A percentile compares a stretch with the other conserved stretches of the same genome.
These are phyloP conservation scores for Leptobrachium leishanense DNA, from an alignment of 2,113 vertebrate species.

Conservation along the genomic window DNA sequence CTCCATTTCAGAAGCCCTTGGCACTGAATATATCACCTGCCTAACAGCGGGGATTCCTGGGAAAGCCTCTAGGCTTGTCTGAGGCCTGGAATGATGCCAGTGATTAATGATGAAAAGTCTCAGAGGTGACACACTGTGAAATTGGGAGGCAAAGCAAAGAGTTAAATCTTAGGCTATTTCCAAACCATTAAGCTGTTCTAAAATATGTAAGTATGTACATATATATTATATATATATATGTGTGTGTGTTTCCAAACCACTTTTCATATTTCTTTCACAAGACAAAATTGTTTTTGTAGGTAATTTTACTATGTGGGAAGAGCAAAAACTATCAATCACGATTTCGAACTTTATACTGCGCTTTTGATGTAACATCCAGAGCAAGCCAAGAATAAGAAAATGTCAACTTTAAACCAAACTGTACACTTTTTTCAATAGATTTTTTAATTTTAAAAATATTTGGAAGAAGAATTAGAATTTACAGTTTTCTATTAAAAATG, in stretches of 20 bases:
- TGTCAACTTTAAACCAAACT: too few relatives aligned
- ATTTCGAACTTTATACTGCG: too few relatives aligned
- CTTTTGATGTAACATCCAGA: too few relatives aligned
- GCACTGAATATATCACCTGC: slow-evolving; percentile 62
- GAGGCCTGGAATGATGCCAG: slow-evolving; percentile 44
- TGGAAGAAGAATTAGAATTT: too few relatives aligned
- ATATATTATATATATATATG: slow-evolving; percentile 57
- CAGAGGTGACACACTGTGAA: slow-evolving; percentile 61
- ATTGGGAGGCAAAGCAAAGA: slow-evolving; percentile 60
- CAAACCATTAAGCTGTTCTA: slow-evolving; percentile 51
- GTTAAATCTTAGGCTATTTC: slow-evolving; percentile 69
- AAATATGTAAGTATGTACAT: too few relatives aligned
- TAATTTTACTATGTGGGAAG: slow-evolving; percentile 39
- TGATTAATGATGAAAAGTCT: slow-evolving; percentile 64
- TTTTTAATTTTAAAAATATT: too few relatives aligned
- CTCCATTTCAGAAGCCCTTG: slow-evolving; percentile 52
- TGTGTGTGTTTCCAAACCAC: slow-evolving; percentile 53
- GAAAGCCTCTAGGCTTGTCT: slow-evolving; percentile 62
- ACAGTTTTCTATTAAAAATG: too few relatives aligned
- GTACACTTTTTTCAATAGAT: too few relatives aligned
- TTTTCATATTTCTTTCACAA: slow-evolving; percentile 54
- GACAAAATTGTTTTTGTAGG: slow-evolving; percentile 38
- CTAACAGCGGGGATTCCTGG: slow-evolving; percentile 67
- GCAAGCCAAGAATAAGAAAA: too few relatives aligned
- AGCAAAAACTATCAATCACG: slow-evolving; percentile 16